Conservation (phyloP, 2,888 invertebrate species). For the Venusia cambrica region DNA sequence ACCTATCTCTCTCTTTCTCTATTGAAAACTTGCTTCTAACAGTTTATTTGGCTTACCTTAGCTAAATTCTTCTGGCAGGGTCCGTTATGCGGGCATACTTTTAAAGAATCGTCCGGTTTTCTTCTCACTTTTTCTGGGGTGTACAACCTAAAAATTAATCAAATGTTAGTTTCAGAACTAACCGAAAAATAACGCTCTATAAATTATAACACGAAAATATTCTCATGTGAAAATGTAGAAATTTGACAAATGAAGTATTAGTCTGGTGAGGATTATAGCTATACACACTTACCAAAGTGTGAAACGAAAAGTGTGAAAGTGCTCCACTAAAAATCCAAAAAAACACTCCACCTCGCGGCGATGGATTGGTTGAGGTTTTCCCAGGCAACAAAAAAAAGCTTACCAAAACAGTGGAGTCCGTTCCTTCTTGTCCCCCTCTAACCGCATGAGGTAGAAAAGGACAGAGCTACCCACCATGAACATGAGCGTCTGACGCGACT, state of each 20-base stretch:
- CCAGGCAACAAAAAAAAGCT: conserved; percentile 20
- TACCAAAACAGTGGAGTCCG: conserved; percentile 69
- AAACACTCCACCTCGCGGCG: not conserved
- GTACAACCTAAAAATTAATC: conserved; percentile 52
- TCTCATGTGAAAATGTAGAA: no score
- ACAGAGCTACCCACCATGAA: conserved; percentile 72
- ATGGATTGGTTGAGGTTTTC: no score
- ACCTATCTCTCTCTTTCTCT: no score
- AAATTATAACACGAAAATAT: no score
- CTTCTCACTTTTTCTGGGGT: conserved; percentile 67
- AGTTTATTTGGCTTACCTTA: conserved; percentile 44
- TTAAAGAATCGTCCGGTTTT: conserved; percentile 44
- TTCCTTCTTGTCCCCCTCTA: conserved; percentile 65
- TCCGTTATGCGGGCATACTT: conserved; percentile 64
- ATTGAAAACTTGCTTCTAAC: conserved; percentile 12
- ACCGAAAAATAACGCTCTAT: no score
- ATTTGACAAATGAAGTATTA: no score
- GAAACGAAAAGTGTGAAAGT: no score
- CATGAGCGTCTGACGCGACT: conserved; percentile 56
- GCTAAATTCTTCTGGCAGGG: conserved; percentile 52
- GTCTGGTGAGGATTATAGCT: no score
- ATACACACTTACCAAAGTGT: no score
- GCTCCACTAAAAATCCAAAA: no score
- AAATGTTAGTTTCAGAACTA: no score
- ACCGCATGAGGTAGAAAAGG: conserved; percentile 72